Evolutionary conservation across 2,113 vertebrate genomes (phyloP).

Genomic region (Condylura cristata): DNA sequence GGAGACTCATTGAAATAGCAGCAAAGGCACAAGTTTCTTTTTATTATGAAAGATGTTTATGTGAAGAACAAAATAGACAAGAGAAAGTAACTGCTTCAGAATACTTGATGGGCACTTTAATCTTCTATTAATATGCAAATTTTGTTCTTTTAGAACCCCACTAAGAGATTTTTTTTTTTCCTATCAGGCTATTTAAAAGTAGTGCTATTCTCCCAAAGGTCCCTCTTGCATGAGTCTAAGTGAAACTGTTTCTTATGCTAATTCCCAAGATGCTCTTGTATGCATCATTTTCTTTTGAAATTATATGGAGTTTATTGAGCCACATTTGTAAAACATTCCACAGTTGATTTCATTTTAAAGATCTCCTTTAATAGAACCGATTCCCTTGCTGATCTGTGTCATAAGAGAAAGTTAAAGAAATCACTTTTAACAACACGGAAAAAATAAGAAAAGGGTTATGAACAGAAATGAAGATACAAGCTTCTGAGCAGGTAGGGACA

Average conservation of each 20-base stretch:
- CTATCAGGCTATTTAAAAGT: slow-evolving; percentile 83
- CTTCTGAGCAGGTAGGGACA: slow-evolving; percentile 33
- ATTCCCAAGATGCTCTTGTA: slow-evolving; percentile 81
- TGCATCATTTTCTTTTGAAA: slow-evolving; percentile 85
- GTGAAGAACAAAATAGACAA: slow-evolving; percentile 84
- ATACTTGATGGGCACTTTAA: slow-evolving; percentile 86
- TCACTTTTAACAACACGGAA: slow-evolving; percentile 66
- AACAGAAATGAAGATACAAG: slow-evolving; percentile 59
- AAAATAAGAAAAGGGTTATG: slow-evolving; percentile 65
- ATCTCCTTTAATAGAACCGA: slow-evolving; percentile 82
- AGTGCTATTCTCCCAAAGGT: slow-evolving; percentile 83
- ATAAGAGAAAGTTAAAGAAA: slow-evolving; percentile 80
- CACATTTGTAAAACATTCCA: slow-evolving; percentile 88
- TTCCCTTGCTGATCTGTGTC: slow-evolving; percentile 79
- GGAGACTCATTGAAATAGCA: slow-evolving; percentile 78
- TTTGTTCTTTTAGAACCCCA: slow-evolving; percentile 83
- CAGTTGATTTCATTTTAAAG: slow-evolving; percentile 86
- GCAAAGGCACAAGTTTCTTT: slow-evolving; percentile 80
- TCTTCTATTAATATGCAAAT: slow-evolving; percentile 89
- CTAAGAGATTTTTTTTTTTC: slow-evolving; percentile 73
- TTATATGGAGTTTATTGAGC: slow-evolving; percentile 85
- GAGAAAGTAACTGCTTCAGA: slow-evolving; percentile 84
- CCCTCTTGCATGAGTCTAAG: slow-evolving; percentile 82
- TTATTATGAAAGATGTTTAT: slow-evolving; percentile 85
- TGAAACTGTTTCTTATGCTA: slow-evolving; percentile 84